phyloP scores from a whole-genome alignment of 1,140 invertebrate species.

The Cydia strobilella region DNA sequence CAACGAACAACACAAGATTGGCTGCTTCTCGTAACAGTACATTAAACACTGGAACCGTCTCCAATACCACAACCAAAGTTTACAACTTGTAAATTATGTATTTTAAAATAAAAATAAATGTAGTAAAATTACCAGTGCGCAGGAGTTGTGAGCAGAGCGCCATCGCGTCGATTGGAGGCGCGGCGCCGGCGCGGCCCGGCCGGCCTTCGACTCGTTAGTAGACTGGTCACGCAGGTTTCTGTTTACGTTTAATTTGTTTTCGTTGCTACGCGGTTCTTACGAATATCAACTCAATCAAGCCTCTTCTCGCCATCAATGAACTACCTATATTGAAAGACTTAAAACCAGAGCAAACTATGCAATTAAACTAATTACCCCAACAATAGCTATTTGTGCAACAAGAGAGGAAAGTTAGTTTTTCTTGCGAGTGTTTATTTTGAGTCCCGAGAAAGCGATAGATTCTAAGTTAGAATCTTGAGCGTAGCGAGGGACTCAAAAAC shows the following conservation, averaged over 20 bases:
- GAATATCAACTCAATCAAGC: not conserved
- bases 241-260: slow-evolving; percentile 45
- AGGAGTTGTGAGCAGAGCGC: slow-evolving; percentile 68
- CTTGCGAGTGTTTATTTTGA: too few species aligned
- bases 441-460: too few species aligned
- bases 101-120: slow-evolving; percentile 33
- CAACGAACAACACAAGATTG: not conserved
- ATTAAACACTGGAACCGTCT: not conserved
- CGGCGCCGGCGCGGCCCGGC: slow-evolving; percentile 37
- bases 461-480: too few species aligned
- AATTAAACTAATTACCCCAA: too few species aligned
- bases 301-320: too few species aligned
- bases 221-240: slow-evolving; percentile 65
- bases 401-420: too few species aligned
- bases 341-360: too few species aligned
- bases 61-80: not conserved
- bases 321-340: too few species aligned
- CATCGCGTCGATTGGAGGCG: slow-evolving; percentile 66
- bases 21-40: too few species aligned
- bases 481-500: too few species aligned
- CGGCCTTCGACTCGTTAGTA: slow-evolving; percentile 44
- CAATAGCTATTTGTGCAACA: too few species aligned
- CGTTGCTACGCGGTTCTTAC: slow-evolving; percentile 14
- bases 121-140: slow-evolving; percentile 56
- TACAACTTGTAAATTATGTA: not conserved